phyloP scores from a whole-genome alignment of 2,113 vertebrate genomes.

The Grallaria varia region DNA sequence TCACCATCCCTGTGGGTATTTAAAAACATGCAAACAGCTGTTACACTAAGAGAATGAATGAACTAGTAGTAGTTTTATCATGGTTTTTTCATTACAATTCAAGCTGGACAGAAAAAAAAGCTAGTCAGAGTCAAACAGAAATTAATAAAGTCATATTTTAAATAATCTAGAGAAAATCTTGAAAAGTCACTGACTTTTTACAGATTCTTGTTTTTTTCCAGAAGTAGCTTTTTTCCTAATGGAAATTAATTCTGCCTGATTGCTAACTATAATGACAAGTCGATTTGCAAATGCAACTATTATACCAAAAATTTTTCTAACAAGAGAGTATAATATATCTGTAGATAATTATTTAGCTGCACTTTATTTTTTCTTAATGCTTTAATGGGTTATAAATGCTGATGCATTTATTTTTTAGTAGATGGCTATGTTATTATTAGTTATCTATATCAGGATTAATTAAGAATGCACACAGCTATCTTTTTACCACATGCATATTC shows the following conservation, averaged over 20 bases:
- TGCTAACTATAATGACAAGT: not conserved
- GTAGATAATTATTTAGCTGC: not conserved
- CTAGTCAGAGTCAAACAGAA: not conserved
- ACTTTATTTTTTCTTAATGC: not conserved
- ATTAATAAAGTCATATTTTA: not conserved
- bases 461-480: not conserved
- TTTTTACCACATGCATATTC: conserved; percentile 15
- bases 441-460: not conserved
- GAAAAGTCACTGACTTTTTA: not conserved
- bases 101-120: not conserved
- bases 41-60: not conserved
- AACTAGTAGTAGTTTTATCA: not conserved
- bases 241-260: not conserved
- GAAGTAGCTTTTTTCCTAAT: not conserved
- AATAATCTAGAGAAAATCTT: not conserved
- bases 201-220: not conserved
- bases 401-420: not conserved
- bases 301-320: not conserved
- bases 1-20: not conserved
- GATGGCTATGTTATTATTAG: not conserved
- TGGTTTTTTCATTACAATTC: not conserved
- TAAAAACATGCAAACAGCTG: not conserved
- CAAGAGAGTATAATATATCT: not conserved
- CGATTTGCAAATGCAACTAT: not conserved
- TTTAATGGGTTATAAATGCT: not conserved